Evolutionary conservation across 2,113 vertebrate genomes (phyloP), one percentile per base, ranked within the genome.

Genomic region (Phylloscopus whistleri): DNA sequence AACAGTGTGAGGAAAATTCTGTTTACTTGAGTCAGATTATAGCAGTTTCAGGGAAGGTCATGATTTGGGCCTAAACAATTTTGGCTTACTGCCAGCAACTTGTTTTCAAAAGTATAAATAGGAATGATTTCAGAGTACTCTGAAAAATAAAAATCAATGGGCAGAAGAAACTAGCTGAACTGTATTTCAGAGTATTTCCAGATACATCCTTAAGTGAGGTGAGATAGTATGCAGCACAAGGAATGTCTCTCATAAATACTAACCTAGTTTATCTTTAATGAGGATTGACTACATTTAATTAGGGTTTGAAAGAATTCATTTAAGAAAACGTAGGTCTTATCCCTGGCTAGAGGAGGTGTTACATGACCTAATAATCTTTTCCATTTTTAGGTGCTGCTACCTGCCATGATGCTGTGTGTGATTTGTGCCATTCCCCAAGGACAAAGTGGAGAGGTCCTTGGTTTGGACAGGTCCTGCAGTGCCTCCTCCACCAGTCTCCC

Each of bases 231-330:
- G 14, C 80, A 76, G 63, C 46, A 70, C 1, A 5, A 92, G 52
- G 26, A 84, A 41, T 41, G 43, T 64, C 64, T 82, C 63, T 93
- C 52, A 59, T 79, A 91, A 94, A 96, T 91, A 63, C 70, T 89
- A 94, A 93, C 90, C 93, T 87, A 93, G 28, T 70, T 96, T 94
- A 53, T 70, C 84, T 94, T 90, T 92, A 92, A 95, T 92, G 88
- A 93, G 77, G 67, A 69, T 46, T 89, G 72, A 49, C 72, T 89
- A 33, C 37, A 68, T 81, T 94, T 95, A 92, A 96, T 95, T 91
- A 92, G 85, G 7, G 12, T 62, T 87, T 73, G 86, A 84, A 94
- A 89, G 39, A 82, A 79, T 93, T 96, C 28, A 60, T 90, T 92
- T 93, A 77, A 70, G 55, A 86, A 90, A 86, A 70, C 5, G 0